phyloP scores from a whole-genome alignment of 2,888 invertebrate genomes.

The Pheosia tremula region DNA sequence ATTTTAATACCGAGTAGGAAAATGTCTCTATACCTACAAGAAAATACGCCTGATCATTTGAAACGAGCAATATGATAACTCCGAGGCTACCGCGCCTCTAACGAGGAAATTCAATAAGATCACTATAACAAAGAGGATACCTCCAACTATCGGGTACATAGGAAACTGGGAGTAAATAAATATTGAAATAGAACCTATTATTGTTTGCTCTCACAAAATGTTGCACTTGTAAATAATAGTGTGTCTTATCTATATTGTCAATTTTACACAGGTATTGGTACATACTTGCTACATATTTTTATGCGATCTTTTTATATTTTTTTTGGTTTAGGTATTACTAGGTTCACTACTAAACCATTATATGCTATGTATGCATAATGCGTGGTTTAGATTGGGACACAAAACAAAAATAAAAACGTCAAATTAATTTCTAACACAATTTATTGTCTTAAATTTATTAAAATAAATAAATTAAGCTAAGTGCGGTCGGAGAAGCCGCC shows the following conservation, averaged over 20 bases:
- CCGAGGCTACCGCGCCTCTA: conserved; percentile 13
- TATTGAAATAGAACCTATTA: too few species aligned
- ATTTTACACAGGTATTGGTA: too few species aligned
- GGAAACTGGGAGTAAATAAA: too few species aligned
- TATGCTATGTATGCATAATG: too few species aligned
- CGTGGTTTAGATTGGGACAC: not conserved
- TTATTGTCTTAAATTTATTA: conserved; percentile 48
- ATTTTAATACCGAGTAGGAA: too few species aligned
- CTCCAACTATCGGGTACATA: not conserved
- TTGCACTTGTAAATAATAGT: too few species aligned
- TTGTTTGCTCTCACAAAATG: too few species aligned
- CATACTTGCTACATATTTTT: too few species aligned
- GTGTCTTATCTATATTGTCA: too few species aligned
- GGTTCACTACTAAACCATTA: too few species aligned
- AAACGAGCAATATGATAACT: conserved; percentile 31
- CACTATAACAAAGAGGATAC: conserved; percentile 10
- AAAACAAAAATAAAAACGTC: conserved; percentile 18
- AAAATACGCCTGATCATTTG: conserved; percentile 37
- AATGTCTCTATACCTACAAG: not conserved
- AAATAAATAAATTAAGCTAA: conserved; percentile 53
- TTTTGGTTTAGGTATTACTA: too few species aligned
- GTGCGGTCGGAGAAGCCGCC: conserved; percentile 28
- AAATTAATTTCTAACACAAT: conserved; percentile 25
- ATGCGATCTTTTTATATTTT: too few species aligned
- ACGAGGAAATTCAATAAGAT: conserved; percentile 17